A percentile compares a stretch with the other conserved stretches of the same genome.
These are phyloP conservation scores for Prorops nasuta DNA, from an alignment of 1,140 invertebrate species.

Conservation along the genomic window DNA sequence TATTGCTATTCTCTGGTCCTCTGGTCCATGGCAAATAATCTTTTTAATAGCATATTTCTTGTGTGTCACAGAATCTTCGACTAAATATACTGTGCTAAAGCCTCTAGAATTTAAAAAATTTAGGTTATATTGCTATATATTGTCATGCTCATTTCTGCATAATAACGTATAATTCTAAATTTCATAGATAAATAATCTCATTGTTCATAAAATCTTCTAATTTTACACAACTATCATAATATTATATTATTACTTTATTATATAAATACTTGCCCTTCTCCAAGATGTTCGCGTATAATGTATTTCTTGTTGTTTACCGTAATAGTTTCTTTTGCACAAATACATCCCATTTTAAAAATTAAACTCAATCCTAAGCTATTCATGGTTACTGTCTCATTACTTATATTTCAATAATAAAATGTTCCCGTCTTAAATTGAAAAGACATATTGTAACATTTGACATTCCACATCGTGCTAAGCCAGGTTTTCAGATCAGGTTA, in stretches of 20 bases:
- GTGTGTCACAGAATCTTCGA: conserved; percentile 71
- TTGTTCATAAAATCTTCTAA: too few relatives aligned
- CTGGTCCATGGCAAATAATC: conserved; percentile 75
- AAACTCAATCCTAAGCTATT: conserved; percentile 69
- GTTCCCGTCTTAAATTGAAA: too few relatives aligned
- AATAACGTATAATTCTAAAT: background rate
- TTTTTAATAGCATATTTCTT: conserved; percentile 79
- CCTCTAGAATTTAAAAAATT: conserved; percentile 62
- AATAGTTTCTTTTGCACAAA: conserved; percentile 74
- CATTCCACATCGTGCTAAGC: background rate
- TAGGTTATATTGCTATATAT: background rate
- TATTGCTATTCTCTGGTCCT: conserved; percentile 73
- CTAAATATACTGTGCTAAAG: conserved; percentile 79
- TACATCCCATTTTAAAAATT: conserved; percentile 75
- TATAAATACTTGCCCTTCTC: conserved; percentile 68
- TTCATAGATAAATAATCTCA: too few relatives aligned
- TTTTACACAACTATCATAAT: too few relatives aligned
- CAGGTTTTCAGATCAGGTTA: conserved; percentile 17
- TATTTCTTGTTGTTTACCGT: conserved; percentile 71
- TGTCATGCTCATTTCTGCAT: too few relatives aligned
- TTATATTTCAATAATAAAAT: too few relatives aligned
- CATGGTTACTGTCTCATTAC: conserved; percentile 53
- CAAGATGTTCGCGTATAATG: conserved; percentile 68
- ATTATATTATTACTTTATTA: too few relatives aligned
- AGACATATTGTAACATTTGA: conserved; percentile 10